Conservation (phyloP, 2,797 vertebrate species). For the Sebastes hubbsi region DNA sequence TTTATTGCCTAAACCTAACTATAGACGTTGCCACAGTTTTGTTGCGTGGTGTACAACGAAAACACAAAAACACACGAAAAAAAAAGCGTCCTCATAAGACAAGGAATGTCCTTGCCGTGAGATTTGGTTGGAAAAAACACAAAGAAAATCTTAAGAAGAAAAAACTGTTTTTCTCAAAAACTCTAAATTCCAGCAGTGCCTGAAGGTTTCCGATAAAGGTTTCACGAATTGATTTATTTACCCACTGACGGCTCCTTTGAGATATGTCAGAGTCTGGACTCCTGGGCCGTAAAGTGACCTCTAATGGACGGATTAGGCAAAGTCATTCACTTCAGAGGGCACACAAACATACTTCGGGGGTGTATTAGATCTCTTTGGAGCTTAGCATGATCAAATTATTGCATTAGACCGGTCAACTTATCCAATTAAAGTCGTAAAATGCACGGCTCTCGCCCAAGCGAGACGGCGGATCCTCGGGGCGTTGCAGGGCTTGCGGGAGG, state of each 20-base stretch:
- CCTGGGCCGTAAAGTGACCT: conserved; percentile 60
- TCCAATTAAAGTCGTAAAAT: conserved; percentile 78
- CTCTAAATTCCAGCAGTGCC: conserved; percentile 36
- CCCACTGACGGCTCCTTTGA: conserved; percentile 39
- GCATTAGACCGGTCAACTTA: conserved; percentile 73
- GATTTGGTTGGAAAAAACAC: background rate
- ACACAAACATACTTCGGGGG: conserved; percentile 59
- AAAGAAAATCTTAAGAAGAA: background rate
- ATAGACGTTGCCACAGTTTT: too few species aligned
- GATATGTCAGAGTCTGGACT: conserved; percentile 55
- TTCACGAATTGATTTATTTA: conserved; percentile 46
- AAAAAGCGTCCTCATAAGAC: too few species aligned
- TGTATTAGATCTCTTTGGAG: conserved; percentile 65
- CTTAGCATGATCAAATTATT: conserved; percentile 78
- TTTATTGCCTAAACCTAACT: too few species aligned
- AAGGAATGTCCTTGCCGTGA: too few species aligned
- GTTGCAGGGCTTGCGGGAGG: conserved; percentile 40
- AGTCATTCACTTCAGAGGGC: conserved; percentile 65
- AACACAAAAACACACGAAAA: too few species aligned
- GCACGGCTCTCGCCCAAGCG: conserved; percentile 45
- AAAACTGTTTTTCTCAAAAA: background rate
- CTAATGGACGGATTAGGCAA: conserved; percentile 67
- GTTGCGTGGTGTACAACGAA: too few species aligned
- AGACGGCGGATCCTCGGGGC: conserved; percentile 52
- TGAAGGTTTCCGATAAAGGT: conserved; percentile 18